A percentile compares a stretch with the other conserved stretches of the same genome.
phyloP scores from a whole-genome alignment of 2,113 vertebrate species.

The Danionella cerebrum region DNA sequence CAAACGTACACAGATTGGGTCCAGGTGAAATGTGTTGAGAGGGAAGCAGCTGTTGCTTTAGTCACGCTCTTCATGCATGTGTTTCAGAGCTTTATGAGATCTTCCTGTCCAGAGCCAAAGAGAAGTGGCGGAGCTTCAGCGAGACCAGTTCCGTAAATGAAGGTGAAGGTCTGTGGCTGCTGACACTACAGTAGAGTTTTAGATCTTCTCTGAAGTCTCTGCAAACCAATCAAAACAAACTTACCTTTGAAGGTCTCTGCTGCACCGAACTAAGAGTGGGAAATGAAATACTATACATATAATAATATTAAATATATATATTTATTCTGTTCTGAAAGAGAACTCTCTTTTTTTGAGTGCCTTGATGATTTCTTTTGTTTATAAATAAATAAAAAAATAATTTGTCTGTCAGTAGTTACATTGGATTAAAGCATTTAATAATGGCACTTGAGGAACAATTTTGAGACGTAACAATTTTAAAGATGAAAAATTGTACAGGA shows the following conservation, averaged over 20 bases:
- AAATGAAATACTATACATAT: no score
- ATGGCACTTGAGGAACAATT: no score
- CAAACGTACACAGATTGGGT: not conserved
- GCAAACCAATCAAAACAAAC: not conserved
- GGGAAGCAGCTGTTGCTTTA: not conserved
- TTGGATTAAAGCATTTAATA: no score
- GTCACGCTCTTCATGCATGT: not conserved
- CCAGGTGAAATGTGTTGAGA: not conserved
- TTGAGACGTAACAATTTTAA: no score
- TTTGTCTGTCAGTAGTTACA: no score
- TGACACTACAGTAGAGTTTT: not conserved
- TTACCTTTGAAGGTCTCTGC: not conserved
- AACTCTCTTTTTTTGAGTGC: no score
- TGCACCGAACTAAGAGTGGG: no score
- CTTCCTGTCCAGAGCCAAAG: constrained; percentile 84
- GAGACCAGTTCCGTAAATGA: constrained; percentile 61
- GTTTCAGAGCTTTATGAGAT: constrained; percentile 81
- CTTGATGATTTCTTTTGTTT: no score
- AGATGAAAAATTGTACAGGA: no score
- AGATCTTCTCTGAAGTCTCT: not conserved
- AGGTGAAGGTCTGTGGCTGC: constrained; percentile 67
- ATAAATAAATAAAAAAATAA: no score
- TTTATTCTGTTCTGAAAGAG: no score
- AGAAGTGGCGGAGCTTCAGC: constrained; percentile 76
- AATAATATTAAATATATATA: no score